Evolutionary conservation across 2,888 invertebrate species (phyloP).

Genomic region (Caradrina kadenii): DNA sequence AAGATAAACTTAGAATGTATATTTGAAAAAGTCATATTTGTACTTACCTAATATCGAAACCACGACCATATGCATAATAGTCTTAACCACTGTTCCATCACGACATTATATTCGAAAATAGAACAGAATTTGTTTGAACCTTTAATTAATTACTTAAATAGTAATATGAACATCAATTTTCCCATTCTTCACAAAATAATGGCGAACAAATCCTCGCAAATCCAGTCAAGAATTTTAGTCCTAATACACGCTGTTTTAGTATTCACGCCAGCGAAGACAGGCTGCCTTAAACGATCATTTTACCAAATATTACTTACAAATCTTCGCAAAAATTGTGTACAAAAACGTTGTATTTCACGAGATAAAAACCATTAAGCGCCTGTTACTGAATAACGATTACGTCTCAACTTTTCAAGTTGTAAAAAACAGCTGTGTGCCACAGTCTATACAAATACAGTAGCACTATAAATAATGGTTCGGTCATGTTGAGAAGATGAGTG

Average conservation of each 20-base stretch:
- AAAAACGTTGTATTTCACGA: slow-evolving; percentile 37
- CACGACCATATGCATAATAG: too few relatives aligned
- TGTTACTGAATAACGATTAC: slow-evolving; percentile 45
- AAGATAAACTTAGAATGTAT: too few relatives aligned
- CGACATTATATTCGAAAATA: too few relatives aligned
- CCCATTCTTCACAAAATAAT: neutral
- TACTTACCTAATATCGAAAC: too few relatives aligned
- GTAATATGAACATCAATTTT: too few relatives aligned
- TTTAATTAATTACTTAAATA: too few relatives aligned
- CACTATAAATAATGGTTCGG: too few relatives aligned
- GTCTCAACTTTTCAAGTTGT: slow-evolving; percentile 42
- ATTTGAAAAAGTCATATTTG: too few relatives aligned
- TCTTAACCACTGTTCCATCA: too few relatives aligned
- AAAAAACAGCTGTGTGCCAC: slow-evolving; percentile 25
- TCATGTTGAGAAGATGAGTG: too few relatives aligned
- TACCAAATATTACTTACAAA: slow-evolving; percentile 42
- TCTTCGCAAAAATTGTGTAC: slow-evolving; percentile 23
- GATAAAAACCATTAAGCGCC: slow-evolving; percentile 52
- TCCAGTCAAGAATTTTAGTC: neutral
- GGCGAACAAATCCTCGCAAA: neutral
- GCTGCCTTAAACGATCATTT: slow-evolving; percentile 19
- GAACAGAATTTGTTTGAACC: too few relatives aligned
- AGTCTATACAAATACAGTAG: slow-evolving; percentile 13
- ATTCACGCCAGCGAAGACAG: neutral
- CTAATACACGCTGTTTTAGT: slow-evolving; percentile 9